Conservation (phyloP, 2,113 vertebrate species). For the Actenoides hombroni region DNA sequence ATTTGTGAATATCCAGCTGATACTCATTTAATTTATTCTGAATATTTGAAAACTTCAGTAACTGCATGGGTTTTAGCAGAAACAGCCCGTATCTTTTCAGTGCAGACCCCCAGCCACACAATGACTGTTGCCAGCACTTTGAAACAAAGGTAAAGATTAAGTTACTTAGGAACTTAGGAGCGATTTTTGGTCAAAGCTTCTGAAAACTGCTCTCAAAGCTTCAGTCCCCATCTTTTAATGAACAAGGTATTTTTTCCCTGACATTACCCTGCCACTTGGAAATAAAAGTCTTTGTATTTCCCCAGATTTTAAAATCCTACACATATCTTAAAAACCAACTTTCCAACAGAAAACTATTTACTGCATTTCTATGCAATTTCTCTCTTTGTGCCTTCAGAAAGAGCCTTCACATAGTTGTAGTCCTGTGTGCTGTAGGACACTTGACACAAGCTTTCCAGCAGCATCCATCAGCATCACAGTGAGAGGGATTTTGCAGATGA, state of each 20-base stretch:
- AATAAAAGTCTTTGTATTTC: neutral
- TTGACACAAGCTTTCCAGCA: neutral
- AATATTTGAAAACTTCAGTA: neutral
- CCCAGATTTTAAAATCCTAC: neutral
- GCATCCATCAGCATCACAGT: neutral
- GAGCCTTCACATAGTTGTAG: neutral
- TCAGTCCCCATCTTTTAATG: neutral
- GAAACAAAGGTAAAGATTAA: neutral
- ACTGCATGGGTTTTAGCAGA: neutral
- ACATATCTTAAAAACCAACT: neutral
- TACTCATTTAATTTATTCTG: neutral
- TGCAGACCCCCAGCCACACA: neutral
- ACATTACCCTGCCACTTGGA: neutral
- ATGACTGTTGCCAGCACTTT: neutral
- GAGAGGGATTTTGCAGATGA: neutral
- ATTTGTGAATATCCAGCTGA: neutral
- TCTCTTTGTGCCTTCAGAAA: neutral
- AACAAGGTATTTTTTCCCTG: neutral
- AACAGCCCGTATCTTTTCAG: neutral
- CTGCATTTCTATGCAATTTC: neutral
- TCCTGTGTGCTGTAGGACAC: neutral
- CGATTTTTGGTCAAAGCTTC: neutral
- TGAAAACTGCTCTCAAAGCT: neutral
- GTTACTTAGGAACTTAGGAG: neutral
- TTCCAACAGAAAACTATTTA: neutral